Base-by-base conservation (phyloP, 2,888 invertebrate species). In the Drosophila mercatorum region DNA sequence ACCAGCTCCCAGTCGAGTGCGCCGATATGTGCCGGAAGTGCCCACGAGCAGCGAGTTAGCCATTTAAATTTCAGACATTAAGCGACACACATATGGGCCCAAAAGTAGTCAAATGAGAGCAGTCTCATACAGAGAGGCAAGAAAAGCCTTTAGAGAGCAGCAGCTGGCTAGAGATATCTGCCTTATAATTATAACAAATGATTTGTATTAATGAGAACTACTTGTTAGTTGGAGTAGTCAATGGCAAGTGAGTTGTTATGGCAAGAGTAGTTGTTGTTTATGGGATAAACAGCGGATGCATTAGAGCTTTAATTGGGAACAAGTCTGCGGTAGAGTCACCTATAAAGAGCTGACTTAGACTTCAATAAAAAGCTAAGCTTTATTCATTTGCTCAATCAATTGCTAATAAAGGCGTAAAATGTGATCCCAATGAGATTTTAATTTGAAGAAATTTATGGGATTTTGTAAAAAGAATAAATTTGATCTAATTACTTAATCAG, bases 1-100 rank as follows among this genome's bases (percentile, higher is more conserved):
- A 68, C 59, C 72, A 52, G 46, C 63, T 51, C 31, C 28, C 38
- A 43, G 72, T 38, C 56, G 17, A 52, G 36, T 22, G 40, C 41
- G 28, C 61, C 47, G 51, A 74, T 69, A 59, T 74, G 74, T 74
- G 75, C 70, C 75, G 71, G 71, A 75, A 51, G 71, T 71, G 63
- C 17, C 49, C 5, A 12, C n/a, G 55, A 60, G 41, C 47, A 12
- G 52, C 65, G 49, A 65, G 70, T 44, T 44, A 51, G 70, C 56
- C 60, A 71, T 60, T 75, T 63, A 36, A 62, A 46, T 38, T 58
- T 57, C 26, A 57, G 46, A 40, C 58, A 31, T 26, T 38, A 52
- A 38, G 44, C 52, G 49, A 40, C 49, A 51, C 17, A 53, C 53
- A 60, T 26, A 31, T 66, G 53, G 28, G 3, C 31, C 34, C 5